Evolutionary conservation across 2,113 vertebrate species (phyloP).

Genomic region (Saccopteryx leptura): DNA sequence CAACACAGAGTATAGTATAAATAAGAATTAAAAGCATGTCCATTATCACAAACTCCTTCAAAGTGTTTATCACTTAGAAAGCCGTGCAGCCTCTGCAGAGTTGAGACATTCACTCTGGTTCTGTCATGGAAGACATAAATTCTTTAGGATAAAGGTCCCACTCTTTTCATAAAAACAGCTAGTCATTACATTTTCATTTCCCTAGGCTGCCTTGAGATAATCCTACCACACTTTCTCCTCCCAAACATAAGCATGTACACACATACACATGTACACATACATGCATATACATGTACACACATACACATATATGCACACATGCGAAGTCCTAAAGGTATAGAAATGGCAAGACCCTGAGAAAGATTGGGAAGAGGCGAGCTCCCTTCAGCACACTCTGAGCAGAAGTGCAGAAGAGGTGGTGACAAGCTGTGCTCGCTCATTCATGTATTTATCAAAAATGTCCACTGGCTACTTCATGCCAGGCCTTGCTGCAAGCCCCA

Average conservation of each 20-base stretch:
- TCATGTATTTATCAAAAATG: background rate
- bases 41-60: background rate
- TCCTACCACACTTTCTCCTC: background rate
- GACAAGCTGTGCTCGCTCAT: background rate
- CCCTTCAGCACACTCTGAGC: background rate
- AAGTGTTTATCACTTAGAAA: background rate
- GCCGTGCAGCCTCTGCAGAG: background rate
- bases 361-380: background rate
- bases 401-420: background rate
- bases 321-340: background rate
- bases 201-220: background rate
- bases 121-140: background rate
- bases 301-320: background rate
- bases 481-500: background rate
- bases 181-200: constrained; percentile 1
- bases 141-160: background rate
- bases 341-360: background rate
- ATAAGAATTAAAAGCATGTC: background rate
- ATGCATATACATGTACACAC: background rate
- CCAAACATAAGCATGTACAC: background rate
- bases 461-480: background rate
- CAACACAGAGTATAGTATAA: background rate
- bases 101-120: background rate
- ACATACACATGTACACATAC: background rate
- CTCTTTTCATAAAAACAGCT: background rate